A percentile compares a stretch with the other conserved stretches of the same genome.
These are phyloP conservation scores for Drymonia ruficornis DNA, from an alignment of 2,888 invertebrate genomes.

Conservation along the genomic window DNA sequence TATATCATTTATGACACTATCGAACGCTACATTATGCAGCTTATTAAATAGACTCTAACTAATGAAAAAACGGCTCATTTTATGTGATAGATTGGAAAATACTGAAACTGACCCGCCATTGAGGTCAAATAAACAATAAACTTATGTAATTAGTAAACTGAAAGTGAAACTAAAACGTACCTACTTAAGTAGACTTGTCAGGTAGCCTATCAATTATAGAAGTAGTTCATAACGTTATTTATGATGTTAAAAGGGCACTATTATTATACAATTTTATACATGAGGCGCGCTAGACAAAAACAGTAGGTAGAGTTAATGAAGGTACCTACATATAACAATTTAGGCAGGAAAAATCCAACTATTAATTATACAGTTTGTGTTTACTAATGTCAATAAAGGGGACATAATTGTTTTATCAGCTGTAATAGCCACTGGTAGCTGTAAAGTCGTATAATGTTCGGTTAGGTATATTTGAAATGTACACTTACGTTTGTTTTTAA, in stretches of 20 bases:
- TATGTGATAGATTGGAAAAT: background rate
- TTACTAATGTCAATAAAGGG: background rate
- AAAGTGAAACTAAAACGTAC: background rate
- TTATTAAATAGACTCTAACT: background rate
- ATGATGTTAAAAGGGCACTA: too few species aligned
- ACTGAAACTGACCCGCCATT: slow-evolving; percentile 1
- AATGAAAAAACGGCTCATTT: background rate
- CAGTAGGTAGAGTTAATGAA: too few species aligned
- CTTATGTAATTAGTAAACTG: slow-evolving; percentile 1
- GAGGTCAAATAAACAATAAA: slow-evolving; percentile 5
- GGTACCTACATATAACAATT: background rate
- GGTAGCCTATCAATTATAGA: too few species aligned
- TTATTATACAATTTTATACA: too few species aligned
- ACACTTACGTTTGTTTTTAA: too few species aligned
- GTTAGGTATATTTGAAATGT: background rate
- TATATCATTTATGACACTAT: background rate
- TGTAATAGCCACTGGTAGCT: background rate
- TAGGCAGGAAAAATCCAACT: background rate
- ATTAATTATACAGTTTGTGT: background rate
- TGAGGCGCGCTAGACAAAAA: too few species aligned
- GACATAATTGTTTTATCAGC: slow-evolving; percentile 1
- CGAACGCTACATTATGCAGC: background rate
- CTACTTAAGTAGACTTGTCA: too few species aligned
- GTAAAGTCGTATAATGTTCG: background rate
- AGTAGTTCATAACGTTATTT: too few species aligned